A percentile compares a stretch with the other conserved stretches of the same genome.
Conservation (phyloP, 2,888 invertebrate species). For the Pristionchus maxplancki region DNA sequence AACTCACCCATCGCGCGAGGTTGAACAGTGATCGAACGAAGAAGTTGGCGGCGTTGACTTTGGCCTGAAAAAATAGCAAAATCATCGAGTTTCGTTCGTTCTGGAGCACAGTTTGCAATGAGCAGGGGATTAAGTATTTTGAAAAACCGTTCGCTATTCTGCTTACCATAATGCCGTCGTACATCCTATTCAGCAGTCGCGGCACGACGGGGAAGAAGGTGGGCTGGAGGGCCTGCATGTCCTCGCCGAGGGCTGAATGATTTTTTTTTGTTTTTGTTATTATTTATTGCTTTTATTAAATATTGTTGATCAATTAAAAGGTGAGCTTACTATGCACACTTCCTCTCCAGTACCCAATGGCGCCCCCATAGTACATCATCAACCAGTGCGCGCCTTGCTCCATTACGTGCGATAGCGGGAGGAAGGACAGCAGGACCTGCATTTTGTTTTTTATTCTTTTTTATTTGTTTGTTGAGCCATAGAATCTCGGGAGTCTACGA, state of each 20-base stretch:
- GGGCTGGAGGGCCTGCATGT: conserved; percentile 91
- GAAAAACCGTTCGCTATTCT: no score
- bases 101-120: no score
- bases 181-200: conserved; percentile 91
- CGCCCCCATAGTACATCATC: conserved; percentile 83
- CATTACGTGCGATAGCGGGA: conserved; percentile 97
- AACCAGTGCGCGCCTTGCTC: conserved; percentile 83
- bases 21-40: conserved; percentile 59
- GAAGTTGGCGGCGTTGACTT: conserved; percentile 59
- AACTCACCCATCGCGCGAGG: conserved; percentile 55
- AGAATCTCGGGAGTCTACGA: no score
- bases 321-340: not conserved
- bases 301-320: no score
- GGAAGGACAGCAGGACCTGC: conserved; percentile 86
- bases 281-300: not conserved
- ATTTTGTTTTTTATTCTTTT: not conserved
- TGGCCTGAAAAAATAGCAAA: conserved; percentile 55
- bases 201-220: conserved; percentile 97
- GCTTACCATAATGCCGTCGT: conserved; percentile 84
- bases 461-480: not conserved
- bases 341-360: conserved; percentile 90
- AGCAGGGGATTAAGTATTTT: no score
- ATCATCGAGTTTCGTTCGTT: no score
- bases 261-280: not conserved
- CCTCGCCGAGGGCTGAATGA: conserved; percentile 82